Base-by-base conservation (phyloP, 2,888 invertebrate genomes). In the Gastrophysa polygoni region DNA sequence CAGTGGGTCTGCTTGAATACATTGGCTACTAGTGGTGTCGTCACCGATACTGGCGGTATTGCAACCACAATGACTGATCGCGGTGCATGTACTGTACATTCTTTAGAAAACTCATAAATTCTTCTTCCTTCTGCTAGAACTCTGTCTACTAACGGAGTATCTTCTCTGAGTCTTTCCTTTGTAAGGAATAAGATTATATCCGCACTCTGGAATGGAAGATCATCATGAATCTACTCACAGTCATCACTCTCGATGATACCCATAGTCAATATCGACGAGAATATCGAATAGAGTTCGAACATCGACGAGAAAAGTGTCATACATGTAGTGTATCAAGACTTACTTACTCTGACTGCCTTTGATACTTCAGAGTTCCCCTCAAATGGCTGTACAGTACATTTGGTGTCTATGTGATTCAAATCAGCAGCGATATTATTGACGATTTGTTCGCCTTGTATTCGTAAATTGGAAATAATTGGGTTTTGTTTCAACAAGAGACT, bases 401-500 rank as follows among this genome's bases (percentile, higher is more conserved):
- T 75, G 0, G 80, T 81, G 67, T 82, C 81, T 10, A 81, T 70
- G 29, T 71, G 71, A 46, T 69, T 72, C 32, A 82, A 69, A 71
- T 81, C 82, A 0, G 68, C 66, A 0, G 76, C 77, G 3, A 79
- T 58, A 7, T 73, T 74, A n/a, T 68, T 51, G 2, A 79, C 75
- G 2, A 59, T 63, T 21, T 63, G 64, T 11, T 70, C 71, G n/a
- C 80, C 80, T 63, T 78, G 75, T 10, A 81, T 44, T 64, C 75
- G 78, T 10, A 82, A 57, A 48, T 70, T 71, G 0, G 78, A 76
- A 8, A 81, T 63, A 2, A 80, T 79, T 1, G 86, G 82, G 67
- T 86, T 86, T 68, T 86, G 85, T 72, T 87, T 87, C 1, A 87
- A 76, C 43, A 87, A 72, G 44, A 86, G 75, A 2, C 85, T 79